Conservation (phyloP, 2,888 invertebrate species). For the Norana najaformis region DNA sequence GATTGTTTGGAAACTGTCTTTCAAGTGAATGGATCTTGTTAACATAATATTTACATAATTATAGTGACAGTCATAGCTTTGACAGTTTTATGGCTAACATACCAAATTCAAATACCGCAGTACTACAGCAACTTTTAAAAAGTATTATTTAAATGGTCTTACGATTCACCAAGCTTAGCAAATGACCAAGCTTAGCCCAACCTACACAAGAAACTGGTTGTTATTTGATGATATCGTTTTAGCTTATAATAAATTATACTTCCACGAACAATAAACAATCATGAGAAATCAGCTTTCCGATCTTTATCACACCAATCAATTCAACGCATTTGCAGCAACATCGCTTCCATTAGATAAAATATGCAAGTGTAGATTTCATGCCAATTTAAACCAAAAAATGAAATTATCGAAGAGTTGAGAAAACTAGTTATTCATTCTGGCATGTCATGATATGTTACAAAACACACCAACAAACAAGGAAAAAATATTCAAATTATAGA, state of each 20-base stretch:
- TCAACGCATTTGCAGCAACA: not conserved
- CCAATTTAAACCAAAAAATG: not conserved
- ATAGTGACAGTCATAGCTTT: not conserved
- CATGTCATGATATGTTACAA: not conserved
- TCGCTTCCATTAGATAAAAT: not conserved
- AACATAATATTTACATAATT: not conserved
- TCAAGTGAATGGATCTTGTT: slow-evolving; percentile 13
- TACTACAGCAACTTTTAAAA: not conserved
- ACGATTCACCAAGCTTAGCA: not conserved
- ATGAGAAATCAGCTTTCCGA: not conserved
- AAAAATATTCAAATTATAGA: not conserved
- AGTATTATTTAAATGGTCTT: not conserved
- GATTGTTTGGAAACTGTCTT: not conserved
- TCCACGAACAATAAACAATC: slow-evolving; percentile 8
- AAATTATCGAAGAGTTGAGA: not conserved
- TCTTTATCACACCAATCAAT: not conserved
- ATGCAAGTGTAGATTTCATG: not conserved
- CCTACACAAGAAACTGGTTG: not conserved
- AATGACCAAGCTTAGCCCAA: not conserved
- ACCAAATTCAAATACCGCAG: not conserved
- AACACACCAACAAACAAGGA: not conserved
- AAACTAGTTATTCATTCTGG: not conserved
- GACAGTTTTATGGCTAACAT: not conserved
- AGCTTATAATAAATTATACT: slow-evolving; percentile 13
- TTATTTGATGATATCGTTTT: not conserved